These are phyloP conservation scores for Catocala fraxini DNA, from an alignment of 2,888 invertebrate genomes.

Conservation along the genomic window DNA sequence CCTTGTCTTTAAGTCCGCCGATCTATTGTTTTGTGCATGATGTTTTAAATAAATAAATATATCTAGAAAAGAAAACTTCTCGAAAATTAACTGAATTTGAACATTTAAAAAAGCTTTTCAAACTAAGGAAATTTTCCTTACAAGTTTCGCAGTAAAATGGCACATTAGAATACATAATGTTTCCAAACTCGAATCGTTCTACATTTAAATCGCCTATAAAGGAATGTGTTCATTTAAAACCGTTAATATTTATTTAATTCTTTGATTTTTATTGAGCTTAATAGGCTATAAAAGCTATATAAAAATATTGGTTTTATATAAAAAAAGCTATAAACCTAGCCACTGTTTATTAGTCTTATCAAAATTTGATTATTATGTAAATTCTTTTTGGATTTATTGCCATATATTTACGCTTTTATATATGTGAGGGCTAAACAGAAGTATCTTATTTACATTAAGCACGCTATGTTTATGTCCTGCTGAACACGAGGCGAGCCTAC, in stretches of 20 bases:
- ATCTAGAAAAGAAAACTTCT: background rate
- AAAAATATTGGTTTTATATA: background rate
- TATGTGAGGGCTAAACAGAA: no score
- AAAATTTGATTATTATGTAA: background rate
- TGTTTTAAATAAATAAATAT: no score
- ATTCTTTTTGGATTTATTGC: no score
- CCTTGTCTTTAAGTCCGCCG: no score
- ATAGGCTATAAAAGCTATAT: background rate
- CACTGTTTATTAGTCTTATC: background rate
- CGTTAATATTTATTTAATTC: constrained; percentile 2
- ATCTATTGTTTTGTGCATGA: no score
- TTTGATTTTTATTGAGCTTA: background rate
- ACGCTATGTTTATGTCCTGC: no score
- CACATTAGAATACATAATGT: constrained; percentile 37
- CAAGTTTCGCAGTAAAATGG: constrained; percentile 43
- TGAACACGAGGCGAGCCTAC: no score
- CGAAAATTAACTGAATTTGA: constrained; percentile 1
- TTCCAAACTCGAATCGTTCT: constrained; percentile 36
- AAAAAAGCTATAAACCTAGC: background rate
- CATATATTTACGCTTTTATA: no score
- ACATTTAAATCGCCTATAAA: constrained; percentile 13
- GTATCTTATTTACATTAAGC: no score
- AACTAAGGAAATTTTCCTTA: constrained; percentile 13
- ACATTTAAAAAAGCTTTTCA: background rate
- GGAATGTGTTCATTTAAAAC: constrained; percentile 4